A percentile compares a stretch with the other conserved stretches of the same genome.
Evolutionary conservation across 2,888 invertebrate genomes (phyloP).

Genomic region (Pyrgus malvae): DNA sequence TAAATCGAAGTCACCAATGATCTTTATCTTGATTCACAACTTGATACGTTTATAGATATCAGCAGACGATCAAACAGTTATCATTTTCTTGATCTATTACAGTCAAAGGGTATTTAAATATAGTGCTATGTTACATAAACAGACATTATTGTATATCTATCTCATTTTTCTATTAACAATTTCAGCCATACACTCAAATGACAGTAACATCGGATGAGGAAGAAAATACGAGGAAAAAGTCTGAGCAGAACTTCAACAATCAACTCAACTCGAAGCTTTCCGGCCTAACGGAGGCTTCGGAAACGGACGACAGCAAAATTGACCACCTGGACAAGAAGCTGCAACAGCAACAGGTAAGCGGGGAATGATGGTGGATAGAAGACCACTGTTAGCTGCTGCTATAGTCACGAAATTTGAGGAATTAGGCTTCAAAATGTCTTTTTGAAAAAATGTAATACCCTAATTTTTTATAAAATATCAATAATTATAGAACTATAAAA

Average conservation of each 20-base stretch:
- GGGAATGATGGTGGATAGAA: neutral
- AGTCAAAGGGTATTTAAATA: too few relatives aligned
- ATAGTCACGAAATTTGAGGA: slow-evolving; percentile 4
- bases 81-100: neutral
- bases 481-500: too few relatives aligned
- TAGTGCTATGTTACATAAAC: too few relatives aligned
- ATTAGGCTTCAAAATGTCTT: neutral
- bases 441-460: neutral
- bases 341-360: slow-evolving; percentile 84
- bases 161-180: neutral
- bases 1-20: neutral
- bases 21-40: neutral
- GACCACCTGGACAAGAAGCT: slow-evolving; percentile 84
- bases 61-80: neutral
- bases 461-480: too few relatives aligned
- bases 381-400: neutral
- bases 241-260: slow-evolving; percentile 65
- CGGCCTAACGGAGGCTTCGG: slow-evolving; percentile 49
- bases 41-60: neutral
- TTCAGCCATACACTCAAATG: slow-evolving; percentile 85
- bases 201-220: slow-evolving; percentile 91
- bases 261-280: slow-evolving; percentile 81
- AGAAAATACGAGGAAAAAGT: slow-evolving; percentile 84
- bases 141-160: too few relatives aligned
- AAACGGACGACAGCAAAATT: slow-evolving; percentile 77